Evolutionary conservation across 2,888 invertebrate genomes (phyloP).

Genomic region (Sarcophaga rosellei): DNA sequence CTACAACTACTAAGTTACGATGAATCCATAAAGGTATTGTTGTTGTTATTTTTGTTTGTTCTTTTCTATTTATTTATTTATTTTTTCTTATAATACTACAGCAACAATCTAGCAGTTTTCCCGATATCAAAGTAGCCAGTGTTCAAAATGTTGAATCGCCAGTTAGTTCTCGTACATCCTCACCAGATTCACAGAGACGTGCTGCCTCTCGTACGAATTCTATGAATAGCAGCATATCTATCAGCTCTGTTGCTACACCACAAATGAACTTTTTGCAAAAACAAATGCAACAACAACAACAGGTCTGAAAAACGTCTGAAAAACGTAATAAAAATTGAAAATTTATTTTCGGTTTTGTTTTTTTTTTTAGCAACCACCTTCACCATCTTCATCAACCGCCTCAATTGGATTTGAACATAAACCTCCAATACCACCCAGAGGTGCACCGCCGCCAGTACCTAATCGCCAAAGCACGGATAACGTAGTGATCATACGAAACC

Average conservation of each 20-base stretch:
- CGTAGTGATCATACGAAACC: constrained; percentile 77
- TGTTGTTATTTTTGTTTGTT: neutral
- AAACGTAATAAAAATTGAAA: neutral
- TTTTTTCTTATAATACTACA: constrained; percentile 58
- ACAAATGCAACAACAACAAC: constrained; percentile 80
- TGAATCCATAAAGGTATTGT: constrained; percentile 84
- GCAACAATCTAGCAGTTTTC: constrained; percentile 81
- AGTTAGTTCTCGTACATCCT: constrained; percentile 83
- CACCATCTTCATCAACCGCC: constrained; percentile 77
- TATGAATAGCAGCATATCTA: constrained; percentile 76
- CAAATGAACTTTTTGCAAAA: constrained; percentile 83
- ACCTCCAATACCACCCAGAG: constrained; percentile 84
- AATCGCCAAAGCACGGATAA: constrained; percentile 80
- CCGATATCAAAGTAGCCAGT: constrained; percentile 79
- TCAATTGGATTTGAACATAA: constrained; percentile 81
- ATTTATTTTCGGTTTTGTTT: neutral
- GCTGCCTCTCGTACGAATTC: constrained; percentile 77
- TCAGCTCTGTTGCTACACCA: constrained; percentile 81
- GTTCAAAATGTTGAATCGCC: constrained; percentile 82
- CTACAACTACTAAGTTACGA: constrained; percentile 93
- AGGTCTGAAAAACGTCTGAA: constrained; percentile 67
- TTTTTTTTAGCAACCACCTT: constrained; percentile 71
- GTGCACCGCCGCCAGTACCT: constrained; percentile 84
- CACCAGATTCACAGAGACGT: constrained; percentile 82
- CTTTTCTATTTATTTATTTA: neutral